Evolutionary conservation across 2,888 invertebrate species (phyloP), one percentile per base, ranked within the genome.

Genomic region (Aphrophora alni): DNA sequence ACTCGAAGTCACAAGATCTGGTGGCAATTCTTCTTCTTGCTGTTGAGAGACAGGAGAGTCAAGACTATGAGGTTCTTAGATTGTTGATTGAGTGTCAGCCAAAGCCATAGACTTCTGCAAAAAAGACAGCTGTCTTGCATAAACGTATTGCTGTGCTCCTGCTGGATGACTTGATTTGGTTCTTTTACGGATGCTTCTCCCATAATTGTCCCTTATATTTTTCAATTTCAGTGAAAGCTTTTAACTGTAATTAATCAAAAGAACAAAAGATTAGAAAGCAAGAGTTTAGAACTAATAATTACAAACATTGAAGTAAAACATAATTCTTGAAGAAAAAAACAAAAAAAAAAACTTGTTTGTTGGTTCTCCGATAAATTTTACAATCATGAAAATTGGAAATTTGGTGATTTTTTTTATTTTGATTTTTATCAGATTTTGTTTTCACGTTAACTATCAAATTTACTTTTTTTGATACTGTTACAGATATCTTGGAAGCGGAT

Each of bases 221-320:
- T 76, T 76, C 76, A 21, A 76, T 76, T 76, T 76, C 59, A 59
- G 27, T 14, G 44, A 69, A 0, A 77, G 27, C 59, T 77, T 77
- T n/a, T 24, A 17, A 27, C 68, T 77, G 77, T 28, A 44, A 44
- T 12, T 8, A 44, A 44, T 12, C 1, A 14, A 44, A 17, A 44
- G 17, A 44, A 44, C 2, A 5, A 14, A 2, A 2, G 3, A 1
- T 44, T 44, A 8, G 14, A 8, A 8, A 14, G 12, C 8, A 33
- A 33, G 3, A 5, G 33, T 44, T 44, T 44, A 12, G 17, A 44
- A 44, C 44, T 44, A 44, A 44, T 44, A 14, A 44, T 14, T 44
- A 44, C 33, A 44, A 44, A 17, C 14, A 10, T 7, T 44, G 14
- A 44, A 17, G 17, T 14, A 44, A 44, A 14, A 44, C 17, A 44